Evolutionary conservation across 2,888 invertebrate species (phyloP).

Genomic region (Cenopis cana): DNA sequence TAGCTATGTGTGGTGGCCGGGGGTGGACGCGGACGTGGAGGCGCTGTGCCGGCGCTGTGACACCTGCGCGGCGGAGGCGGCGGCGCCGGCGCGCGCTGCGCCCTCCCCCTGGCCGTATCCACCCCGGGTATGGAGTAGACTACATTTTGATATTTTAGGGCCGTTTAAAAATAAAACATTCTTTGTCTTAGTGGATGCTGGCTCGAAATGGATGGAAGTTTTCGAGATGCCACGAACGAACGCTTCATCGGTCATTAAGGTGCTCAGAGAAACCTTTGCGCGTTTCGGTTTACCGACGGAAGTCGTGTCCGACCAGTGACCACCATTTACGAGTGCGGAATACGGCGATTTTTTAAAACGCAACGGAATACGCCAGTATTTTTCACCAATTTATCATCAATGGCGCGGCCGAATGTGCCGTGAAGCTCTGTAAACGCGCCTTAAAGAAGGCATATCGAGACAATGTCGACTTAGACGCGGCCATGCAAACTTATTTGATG

Average conservation of each 20-base stretch:
- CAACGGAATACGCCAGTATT: conserved; percentile 30
- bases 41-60: conserved; percentile 11
- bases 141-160: too few species aligned
- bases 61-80: conserved; percentile 13
- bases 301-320: conserved; percentile 38
- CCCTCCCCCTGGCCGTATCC: conserved; percentile 23
- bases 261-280: too few species aligned
- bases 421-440: too few species aligned
- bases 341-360: conserved; percentile 5
- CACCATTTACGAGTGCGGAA: conserved; percentile 33
- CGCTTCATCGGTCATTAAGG: too few species aligned
- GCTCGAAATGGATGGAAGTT: conserved; percentile 32
- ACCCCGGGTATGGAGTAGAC: too few species aligned
- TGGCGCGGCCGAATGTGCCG: too few species aligned
- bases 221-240: too few species aligned
- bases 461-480: too few species aligned
- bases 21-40: too few species aligned
- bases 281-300: conserved; percentile 23
- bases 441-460: too few species aligned
- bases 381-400: conserved; percentile 35
- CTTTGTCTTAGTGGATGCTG: conserved; percentile 19
- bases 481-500: too few species aligned
- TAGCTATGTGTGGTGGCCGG: too few species aligned
- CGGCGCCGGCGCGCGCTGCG: conserved; percentile 10
- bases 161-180: conserved; percentile 11